A percentile compares a stretch with the other conserved stretches of the same genome.
Evolutionary conservation across 2,888 invertebrate genomes (phyloP).

Genomic region (Lepeophtheirus nordmannii): DNA sequence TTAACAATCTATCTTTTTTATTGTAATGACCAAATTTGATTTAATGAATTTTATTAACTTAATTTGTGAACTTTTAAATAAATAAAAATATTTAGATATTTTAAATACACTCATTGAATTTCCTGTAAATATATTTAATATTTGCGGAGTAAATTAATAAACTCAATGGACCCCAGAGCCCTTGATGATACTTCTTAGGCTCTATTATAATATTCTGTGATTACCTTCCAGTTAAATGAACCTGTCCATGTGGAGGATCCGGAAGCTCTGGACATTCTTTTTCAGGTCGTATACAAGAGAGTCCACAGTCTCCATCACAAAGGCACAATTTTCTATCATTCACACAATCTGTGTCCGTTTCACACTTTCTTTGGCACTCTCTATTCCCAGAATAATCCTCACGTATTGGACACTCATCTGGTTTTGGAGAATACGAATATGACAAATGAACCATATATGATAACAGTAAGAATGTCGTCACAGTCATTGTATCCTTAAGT

Average conservation of each 20-base stretch:
- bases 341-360: conserved; percentile 84
- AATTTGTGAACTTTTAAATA: too few relatives aligned
- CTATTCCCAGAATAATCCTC: conserved; percentile 36
- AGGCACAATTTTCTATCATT: conserved; percentile 90
- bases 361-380: conserved; percentile 79
- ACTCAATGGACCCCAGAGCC: too few relatives aligned
- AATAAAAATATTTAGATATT: too few relatives aligned
- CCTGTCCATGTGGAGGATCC: conserved; percentile 21
- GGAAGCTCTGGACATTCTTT: conserved; percentile 23
- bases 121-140: too few relatives aligned
- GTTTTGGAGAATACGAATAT: not conserved
- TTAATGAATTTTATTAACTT: too few relatives aligned
- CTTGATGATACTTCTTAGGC: too few relatives aligned
- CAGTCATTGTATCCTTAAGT: too few relatives aligned
- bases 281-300: conserved; percentile 96
- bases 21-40: too few relatives aligned
- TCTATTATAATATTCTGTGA: not conserved
- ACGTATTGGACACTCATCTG: conserved; percentile 14
- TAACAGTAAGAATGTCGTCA: too few relatives aligned
- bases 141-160: too few relatives aligned
- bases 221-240: conserved; percentile 17
- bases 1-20: too few relatives aligned
- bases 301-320: conserved; percentile 86
- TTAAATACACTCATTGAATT: too few relatives aligned
- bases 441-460: not conserved